These are phyloP conservation scores for Globodera rostochiensis DNA, from an alignment of 1,140 invertebrate genomes.

Conservation along the genomic window DNA sequence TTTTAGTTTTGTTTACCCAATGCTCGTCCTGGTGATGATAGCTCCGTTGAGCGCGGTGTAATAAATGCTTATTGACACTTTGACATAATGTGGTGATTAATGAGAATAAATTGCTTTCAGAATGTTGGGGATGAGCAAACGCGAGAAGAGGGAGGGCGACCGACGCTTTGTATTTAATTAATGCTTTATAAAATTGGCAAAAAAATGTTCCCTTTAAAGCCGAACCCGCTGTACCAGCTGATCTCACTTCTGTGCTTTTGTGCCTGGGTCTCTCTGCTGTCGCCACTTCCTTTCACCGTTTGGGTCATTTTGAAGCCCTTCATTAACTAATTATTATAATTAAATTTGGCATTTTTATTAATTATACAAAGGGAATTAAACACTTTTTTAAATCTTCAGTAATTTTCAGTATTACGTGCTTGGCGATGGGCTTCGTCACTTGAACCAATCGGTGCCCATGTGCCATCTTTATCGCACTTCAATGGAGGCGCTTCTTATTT, in stretches of 20 bases:
- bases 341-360: background rate
- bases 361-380: background rate
- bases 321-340: slow-evolving; percentile 37
- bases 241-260: slow-evolving; percentile 63
- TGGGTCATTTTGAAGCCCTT: slow-evolving; percentile 37
- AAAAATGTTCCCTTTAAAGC: slow-evolving; percentile 43
- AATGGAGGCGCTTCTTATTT: slow-evolving; percentile 26
- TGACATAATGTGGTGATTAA: background rate
- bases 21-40: slow-evolving; percentile 59
- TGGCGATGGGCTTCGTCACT: slow-evolving; percentile 41
- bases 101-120: background rate
- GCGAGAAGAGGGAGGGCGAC: slow-evolving; percentile 63
- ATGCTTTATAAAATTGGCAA: slow-evolving; percentile 50
- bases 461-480: slow-evolving; percentile 61
- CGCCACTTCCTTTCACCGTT: slow-evolving; percentile 62
- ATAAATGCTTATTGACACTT: background rate
- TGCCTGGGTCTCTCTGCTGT: slow-evolving; percentile 58
- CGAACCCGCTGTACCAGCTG: slow-evolving; percentile 64
- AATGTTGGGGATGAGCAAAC: slow-evolving; percentile 64
- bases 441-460: slow-evolving; percentile 62
- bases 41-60: slow-evolving; percentile 55
- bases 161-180: slow-evolving; percentile 25
- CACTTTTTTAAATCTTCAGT: too few species aligned
- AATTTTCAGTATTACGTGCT: slow-evolving; percentile 31
- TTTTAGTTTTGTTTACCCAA: slow-evolving; percentile 53